Conservation (phyloP, 2,888 invertebrate species). For the Smittia aterrima region DNA sequence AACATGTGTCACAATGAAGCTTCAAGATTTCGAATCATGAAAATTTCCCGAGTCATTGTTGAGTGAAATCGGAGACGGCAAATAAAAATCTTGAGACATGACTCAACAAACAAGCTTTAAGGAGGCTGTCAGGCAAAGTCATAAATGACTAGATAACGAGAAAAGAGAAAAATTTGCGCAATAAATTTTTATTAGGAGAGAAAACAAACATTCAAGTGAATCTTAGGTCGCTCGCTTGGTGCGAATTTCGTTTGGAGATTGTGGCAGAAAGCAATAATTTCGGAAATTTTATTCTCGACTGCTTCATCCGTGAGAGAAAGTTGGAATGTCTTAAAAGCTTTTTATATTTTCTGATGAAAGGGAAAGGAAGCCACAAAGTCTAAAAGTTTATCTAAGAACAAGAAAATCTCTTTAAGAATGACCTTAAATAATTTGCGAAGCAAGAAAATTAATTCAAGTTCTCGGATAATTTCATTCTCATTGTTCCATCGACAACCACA, state of each 20-base stretch:
- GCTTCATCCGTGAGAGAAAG: not conserved
- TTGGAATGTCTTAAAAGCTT: no score
- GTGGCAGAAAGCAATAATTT: slow-evolving; percentile 27
- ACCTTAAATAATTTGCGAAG: no score
- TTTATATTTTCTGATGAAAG: no score
- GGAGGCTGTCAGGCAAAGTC: not conserved
- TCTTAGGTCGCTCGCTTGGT: not conserved
- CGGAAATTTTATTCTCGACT: slow-evolving; percentile 14
- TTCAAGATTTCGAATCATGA: not conserved
- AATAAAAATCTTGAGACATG: not conserved
- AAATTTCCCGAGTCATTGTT: not conserved
- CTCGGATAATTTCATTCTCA: no score
- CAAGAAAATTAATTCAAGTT: no score
- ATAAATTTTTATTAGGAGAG: slow-evolving; percentile 36
- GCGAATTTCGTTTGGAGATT: not conserved
- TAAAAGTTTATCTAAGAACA: no score
- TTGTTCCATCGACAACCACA: no score
- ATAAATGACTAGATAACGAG: slow-evolving; percentile 1
- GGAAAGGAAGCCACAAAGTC: no score
- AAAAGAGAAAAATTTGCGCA: slow-evolving; percentile 18
- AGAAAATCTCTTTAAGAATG: no score
- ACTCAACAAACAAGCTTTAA: not conserved
- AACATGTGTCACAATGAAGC: not conserved
- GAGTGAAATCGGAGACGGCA: not conserved
- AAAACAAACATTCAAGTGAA: slow-evolving; percentile 22